A percentile compares a stretch with the other conserved stretches of the same genome.
These are phyloP conservation scores for Lithophane ornitopus DNA, from an alignment of 2,888 invertebrate genomes.

Conservation along the genomic window DNA sequence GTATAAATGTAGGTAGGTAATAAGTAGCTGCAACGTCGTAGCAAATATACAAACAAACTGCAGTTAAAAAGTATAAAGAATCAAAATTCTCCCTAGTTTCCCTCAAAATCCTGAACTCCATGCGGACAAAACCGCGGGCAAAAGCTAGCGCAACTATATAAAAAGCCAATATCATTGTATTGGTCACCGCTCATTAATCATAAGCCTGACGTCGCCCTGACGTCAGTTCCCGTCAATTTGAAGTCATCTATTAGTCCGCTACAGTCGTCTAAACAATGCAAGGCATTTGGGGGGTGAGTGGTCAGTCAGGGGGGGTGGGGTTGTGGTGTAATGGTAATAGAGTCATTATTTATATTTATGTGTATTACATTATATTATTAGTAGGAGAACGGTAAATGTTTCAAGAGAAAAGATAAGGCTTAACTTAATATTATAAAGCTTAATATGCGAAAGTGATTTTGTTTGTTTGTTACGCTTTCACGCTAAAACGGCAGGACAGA, in stretches of 20 bases:
- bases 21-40: not conserved
- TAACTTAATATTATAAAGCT: too few relatives aligned
- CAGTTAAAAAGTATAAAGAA: not conserved
- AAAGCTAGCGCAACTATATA: conserved; percentile 3
- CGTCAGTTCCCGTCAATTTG: conserved; percentile 49
- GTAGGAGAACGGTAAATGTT: not conserved
- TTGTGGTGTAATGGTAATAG: conserved; percentile 9
- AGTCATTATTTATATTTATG: conserved; percentile 39
- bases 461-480: too few relatives aligned
- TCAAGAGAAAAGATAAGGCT: not conserved
- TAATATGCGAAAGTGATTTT: too few relatives aligned
- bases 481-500: too few relatives aligned
- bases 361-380: not conserved
- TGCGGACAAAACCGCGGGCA: not conserved
- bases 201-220: conserved; percentile 36
- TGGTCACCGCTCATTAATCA: conserved; percentile 51
- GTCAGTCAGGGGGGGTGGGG: conserved; percentile 23
- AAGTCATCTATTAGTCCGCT: conserved; percentile 51
- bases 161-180: conserved; percentile 35
- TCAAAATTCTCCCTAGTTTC: too few relatives aligned
- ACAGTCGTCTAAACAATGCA: conserved; percentile 49
- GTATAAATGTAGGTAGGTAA: not conserved
- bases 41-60: not conserved
- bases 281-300: conserved; percentile 43
- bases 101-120: not conserved